Base-by-base conservation (phyloP, 1,140 invertebrate species). In the Drosophila santomea region DNA sequence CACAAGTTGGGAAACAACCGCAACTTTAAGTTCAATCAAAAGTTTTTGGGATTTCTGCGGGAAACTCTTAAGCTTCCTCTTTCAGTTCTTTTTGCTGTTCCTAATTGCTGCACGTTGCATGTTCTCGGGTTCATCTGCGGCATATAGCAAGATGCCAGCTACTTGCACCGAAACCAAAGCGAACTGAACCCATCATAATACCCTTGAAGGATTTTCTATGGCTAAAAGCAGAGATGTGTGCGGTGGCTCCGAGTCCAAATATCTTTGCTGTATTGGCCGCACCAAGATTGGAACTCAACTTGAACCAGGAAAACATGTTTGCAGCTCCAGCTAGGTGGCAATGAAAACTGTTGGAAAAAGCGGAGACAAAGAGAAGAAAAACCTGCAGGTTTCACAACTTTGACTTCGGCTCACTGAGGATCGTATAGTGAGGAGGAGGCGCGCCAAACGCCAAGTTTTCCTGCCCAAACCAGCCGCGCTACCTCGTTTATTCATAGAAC, bases 361-460 rank as follows among this genome's bases (percentile, higher is more conserved):
- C 20, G 43, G 28, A 60, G 59, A 32, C 32, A 32, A 10, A 32
- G 41, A 66, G 35, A 44, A 51, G 48, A 55, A 76, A 76, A 63
- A 58, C 54, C 72, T 61, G 80, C 72, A 74, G 69, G 68, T 74
- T 74, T 57, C 28, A 61, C 71, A 62, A 74, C 69, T 73, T 72
- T 73, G 55, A 45, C 57, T 51, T 36, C 32, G 14, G 38, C 41
- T 76, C 32, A 8, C 7, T 2, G 32, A 8, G 32, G 32, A 32
- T 32, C 50, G 47, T 67, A 81, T 80, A 76, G 76, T 79, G 64
- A 88, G 76, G 64, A 88, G 76, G 71, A 88, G 85, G 83, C 83
- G 88, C 75, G 71, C 82, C 82, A 86, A 79, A 86, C 79, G 71
- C 82, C 82, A 86, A 79, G 74, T 73, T 82, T 84, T 84, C 76